These are phyloP conservation scores for Toxotes chatareus DNA, from an alignment of 2,113 vertebrate species.

Conservation along the genomic window DNA sequence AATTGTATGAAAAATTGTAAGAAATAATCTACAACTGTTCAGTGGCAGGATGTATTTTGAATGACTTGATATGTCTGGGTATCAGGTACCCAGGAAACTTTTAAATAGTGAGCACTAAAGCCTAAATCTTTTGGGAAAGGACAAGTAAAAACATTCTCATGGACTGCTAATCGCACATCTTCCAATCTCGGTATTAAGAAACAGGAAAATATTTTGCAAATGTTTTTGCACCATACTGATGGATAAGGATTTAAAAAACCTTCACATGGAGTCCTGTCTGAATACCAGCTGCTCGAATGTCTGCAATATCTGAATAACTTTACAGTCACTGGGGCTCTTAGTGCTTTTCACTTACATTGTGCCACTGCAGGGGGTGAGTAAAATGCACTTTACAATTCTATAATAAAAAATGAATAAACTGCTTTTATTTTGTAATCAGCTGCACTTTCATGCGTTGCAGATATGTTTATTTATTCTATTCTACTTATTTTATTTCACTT, in stretches of 20 bases:
- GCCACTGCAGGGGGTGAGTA: background rate
- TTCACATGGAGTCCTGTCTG: background rate
- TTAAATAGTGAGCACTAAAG: conserved; percentile 3
- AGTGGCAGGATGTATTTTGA: no score
- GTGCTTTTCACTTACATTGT: background rate
- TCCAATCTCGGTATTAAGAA: background rate
- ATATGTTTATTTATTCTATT: background rate
- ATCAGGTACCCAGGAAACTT: background rate
- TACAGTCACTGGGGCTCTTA: background rate
- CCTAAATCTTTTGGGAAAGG: background rate
- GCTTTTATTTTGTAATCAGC: background rate
- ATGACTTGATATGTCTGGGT: no score
- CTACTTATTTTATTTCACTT: background rate
- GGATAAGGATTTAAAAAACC: conserved; percentile 1
- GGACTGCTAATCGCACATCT: background rate
- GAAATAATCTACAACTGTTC: no score
- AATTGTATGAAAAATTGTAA: no score
- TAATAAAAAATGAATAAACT: background rate
- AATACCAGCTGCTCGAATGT: background rate
- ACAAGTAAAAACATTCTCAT: background rate
- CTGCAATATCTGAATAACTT: background rate
- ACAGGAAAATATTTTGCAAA: no score
- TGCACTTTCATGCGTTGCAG: background rate
- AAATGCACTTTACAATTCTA: background rate
- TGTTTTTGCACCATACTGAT: background rate